Evolutionary conservation across 92 coral and sea anemone species (phyloP).

Genomic region (Pocillopora meandrina): DNA sequence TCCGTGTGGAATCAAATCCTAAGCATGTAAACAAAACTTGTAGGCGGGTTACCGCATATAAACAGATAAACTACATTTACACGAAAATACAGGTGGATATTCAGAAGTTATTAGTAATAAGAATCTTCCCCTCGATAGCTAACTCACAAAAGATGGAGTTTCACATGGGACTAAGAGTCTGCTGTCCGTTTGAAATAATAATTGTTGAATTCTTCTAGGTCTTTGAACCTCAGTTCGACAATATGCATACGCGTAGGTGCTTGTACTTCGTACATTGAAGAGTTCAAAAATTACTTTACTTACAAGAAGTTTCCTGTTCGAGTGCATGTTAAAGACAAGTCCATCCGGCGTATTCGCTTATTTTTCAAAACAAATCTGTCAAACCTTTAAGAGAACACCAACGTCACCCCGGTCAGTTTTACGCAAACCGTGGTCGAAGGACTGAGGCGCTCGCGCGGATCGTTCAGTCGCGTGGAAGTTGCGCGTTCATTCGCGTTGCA

Average conservation of each 20-base stretch:
- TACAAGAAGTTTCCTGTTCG: background rate
- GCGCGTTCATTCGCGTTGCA: background rate
- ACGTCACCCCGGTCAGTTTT: background rate
- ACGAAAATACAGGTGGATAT: slow-evolving; percentile 5
- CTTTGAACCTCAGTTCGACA: background rate
- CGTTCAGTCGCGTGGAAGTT: background rate
- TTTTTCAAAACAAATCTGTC: background rate
- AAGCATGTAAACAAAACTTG: background rate
- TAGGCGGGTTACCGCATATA: slow-evolving; percentile 11
- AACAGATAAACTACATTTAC: background rate
- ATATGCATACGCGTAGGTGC: background rate
- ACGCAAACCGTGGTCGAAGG: background rate
- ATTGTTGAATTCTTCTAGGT: background rate
- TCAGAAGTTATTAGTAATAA: background rate
- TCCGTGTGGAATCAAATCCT: slow-evolving; percentile 14
- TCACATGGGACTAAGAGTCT: background rate
- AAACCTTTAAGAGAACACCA: background rate
- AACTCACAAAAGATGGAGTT: slow-evolving; percentile 5
- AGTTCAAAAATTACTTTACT: background rate
- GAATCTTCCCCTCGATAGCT: background rate
- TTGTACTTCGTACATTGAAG: background rate
- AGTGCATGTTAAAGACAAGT: background rate
- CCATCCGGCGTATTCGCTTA: background rate
- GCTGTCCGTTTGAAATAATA: background rate
- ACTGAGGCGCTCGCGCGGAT: background rate